phyloP scores from a whole-genome alignment of 2,888 invertebrate species.

The Troides oblongomaculatus region DNA sequence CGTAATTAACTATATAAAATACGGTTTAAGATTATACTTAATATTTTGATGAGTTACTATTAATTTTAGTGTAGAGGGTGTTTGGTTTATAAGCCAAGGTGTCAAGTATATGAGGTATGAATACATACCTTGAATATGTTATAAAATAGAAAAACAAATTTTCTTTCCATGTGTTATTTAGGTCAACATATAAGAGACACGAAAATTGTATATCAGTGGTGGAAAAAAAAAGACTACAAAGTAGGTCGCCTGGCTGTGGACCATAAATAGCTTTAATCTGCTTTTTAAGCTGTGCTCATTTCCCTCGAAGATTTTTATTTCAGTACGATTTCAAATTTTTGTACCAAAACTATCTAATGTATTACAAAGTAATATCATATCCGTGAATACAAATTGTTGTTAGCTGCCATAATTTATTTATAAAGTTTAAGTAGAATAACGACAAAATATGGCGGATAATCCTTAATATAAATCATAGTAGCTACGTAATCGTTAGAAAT shows the following conservation, averaged over 20 bases:
- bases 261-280: slow-evolving; percentile 31
- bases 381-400: background rate
- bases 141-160: background rate
- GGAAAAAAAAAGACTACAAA: slow-evolving; percentile 28
- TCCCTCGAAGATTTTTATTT: slow-evolving; percentile 4
- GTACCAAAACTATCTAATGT: background rate
- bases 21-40: too few relatives aligned
- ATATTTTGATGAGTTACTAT: too few relatives aligned
- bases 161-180: background rate
- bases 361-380: background rate
- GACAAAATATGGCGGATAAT: slow-evolving; percentile 12
- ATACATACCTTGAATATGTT: background rate
- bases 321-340: background rate
- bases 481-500: slow-evolving; percentile 41
- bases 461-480: slow-evolving; percentile 47
- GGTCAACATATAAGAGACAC: background rate
- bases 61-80: too few relatives aligned
- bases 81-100: too few relatives aligned
- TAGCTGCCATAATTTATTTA: background rate
- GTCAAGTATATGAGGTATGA: too few relatives aligned
- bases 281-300: slow-evolving; percentile 21
- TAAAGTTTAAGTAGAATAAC: background rate
- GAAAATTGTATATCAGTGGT: background rate
- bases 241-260: slow-evolving; percentile 31
- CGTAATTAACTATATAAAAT: too few relatives aligned